Base-by-base conservation (phyloP, 2,888 invertebrate species). In the Podabrus alpinus region DNA sequence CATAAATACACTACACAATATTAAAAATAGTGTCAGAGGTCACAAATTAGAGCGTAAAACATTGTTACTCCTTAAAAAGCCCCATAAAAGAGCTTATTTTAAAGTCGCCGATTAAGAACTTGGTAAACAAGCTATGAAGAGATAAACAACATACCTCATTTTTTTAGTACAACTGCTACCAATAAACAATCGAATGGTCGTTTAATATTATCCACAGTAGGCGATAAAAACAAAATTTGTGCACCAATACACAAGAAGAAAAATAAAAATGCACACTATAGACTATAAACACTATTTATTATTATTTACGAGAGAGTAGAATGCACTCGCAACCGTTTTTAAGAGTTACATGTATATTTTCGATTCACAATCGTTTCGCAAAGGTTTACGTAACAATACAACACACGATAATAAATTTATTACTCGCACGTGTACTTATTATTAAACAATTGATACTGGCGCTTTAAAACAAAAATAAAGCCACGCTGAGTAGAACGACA, bases 381-480 rank as follows among this genome's bases (percentile, higher is more conserved):
- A n/a, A 45, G n/a, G 45, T 45, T 45, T 45, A 45, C 45, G 45
- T 45, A 45, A 45, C 9, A 45, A 45, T n/a, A n/a, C 45, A n/a
- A 45, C 45, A 45, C 45, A 45, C 45, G 45, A 45, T 45, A 45
- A 9, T 45, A 45, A 13, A 15, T 19, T 64, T 17, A 64, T 64
- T 64, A 64, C 62, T 19, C 61, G 17, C 62, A 15, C 62, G 45
- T n/a, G 62, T 64, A 19, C 21, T 15, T 64, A 15, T 64, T 64
- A 67, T 67, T 29, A 25, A 16, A 15, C 15, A 29, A 67, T 21
- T 67, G 16, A 62, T 29, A 24, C 13, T 29, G 67, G 17, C 61
- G 72, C 68, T 25, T 62, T 68, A 15, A 21, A 68, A 21, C 24
- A 71, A 70, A 19, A 74, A 74, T 70, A 70, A 70, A 75, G 59